phyloP scores from a whole-genome alignment of 2,797 vertebrate species.

The Melopsittacus undulatus region DNA sequence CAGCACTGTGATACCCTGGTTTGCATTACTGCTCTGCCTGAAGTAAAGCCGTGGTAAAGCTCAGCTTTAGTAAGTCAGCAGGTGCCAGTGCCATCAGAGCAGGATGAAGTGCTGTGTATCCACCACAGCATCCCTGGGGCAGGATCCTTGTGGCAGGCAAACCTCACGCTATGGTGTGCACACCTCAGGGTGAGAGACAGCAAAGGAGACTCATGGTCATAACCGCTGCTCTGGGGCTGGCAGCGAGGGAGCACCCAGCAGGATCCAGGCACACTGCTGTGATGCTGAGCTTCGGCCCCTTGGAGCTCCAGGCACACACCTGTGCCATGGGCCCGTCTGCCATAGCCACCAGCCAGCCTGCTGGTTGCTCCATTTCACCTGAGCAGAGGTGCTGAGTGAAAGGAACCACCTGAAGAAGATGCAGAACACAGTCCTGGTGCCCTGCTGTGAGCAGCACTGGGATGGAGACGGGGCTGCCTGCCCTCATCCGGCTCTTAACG shows the following conservation, averaged over 20 bases:
- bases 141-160: not conserved
- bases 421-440: not conserved
- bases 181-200: not conserved
- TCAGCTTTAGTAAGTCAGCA: not conserved
- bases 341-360: not conserved
- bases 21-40: not conserved
- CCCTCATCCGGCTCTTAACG: not conserved
- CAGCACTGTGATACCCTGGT: not conserved
- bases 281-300: accelerated
- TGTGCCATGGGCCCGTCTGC: not conserved
- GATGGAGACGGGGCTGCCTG: accelerated
- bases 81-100: accelerated
- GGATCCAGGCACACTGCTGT: not conserved
- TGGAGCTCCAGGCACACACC: not conserved
- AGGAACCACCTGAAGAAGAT: constrained; percentile 17
- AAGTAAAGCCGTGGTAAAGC: not conserved
- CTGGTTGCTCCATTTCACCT: constrained; percentile 34
- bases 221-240: accelerated
- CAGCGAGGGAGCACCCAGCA: not conserved
- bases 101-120: not conserved
- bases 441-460: accelerated
- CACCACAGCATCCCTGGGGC: not conserved
- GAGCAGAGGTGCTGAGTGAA: not conserved
- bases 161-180: not conserved
- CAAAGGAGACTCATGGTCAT: not conserved